Conservation (phyloP, 2,113 vertebrate genomes). For the Rallus limicola region DNA sequence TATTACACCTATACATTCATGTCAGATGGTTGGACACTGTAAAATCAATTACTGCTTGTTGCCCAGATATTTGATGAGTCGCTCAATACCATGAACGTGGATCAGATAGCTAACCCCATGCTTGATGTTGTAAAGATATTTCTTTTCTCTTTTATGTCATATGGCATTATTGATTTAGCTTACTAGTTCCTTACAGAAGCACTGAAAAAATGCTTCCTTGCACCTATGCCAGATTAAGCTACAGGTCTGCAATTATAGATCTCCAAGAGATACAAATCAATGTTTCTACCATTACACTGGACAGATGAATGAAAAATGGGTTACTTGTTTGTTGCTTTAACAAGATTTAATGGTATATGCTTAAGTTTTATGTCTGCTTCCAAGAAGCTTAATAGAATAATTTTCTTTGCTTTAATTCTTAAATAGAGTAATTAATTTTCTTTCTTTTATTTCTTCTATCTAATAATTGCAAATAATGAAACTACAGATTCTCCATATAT, state of each 20-base stretch:
- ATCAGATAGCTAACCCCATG: not conserved
- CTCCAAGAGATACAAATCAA: not conserved
- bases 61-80: not conserved
- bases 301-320: not conserved
- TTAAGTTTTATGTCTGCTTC: not conserved
- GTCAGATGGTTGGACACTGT: not conserved
- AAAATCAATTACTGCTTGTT: conserved; percentile 4
- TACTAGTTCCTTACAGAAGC: not conserved
- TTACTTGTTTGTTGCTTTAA: not conserved
- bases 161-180: not conserved
- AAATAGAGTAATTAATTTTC: accelerated
- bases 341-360: not conserved
- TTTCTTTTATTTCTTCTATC: not conserved
- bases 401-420: not conserved
- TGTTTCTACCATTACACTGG: not conserved
- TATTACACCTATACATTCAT: not conserved
- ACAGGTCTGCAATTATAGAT: not conserved
- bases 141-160: not conserved
- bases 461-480: not conserved
- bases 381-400: not conserved
- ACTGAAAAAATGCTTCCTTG: not conserved
- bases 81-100: not conserved
- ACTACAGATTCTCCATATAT: not conserved
- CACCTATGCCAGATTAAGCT: not conserved
- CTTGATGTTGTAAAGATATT: not conserved